Evolutionary conservation across 1,140 invertebrate species (phyloP).

Genomic region (Galleria mellonella): DNA sequence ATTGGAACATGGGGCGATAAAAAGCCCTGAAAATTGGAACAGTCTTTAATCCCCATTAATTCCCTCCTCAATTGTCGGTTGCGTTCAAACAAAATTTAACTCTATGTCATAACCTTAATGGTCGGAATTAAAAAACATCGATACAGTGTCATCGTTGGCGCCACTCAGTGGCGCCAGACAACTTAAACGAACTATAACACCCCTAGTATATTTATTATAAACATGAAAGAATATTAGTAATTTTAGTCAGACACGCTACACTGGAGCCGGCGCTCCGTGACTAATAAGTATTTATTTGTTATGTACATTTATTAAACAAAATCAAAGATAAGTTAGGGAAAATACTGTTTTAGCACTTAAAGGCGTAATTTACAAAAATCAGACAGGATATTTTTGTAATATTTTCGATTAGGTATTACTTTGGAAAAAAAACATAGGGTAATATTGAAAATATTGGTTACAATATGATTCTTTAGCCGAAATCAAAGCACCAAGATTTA

Average conservation of each 20-base stretch:
- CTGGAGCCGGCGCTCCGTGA: too few relatives aligned
- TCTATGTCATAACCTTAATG: slow-evolving; percentile 3
- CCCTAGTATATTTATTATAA: slow-evolving; percentile 20
- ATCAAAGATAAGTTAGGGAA: too few relatives aligned
- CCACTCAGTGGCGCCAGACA: slow-evolving; percentile 52
- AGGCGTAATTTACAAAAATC: too few relatives aligned
- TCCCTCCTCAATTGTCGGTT: background rate
- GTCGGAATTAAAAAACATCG: slow-evolving; percentile 9
- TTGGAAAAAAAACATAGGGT: too few relatives aligned
- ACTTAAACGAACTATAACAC: slow-evolving; percentile 29
- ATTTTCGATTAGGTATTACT: too few relatives aligned
- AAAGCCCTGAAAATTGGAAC: slow-evolving; percentile 13
- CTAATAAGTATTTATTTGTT: too few relatives aligned
- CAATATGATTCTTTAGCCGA: too few relatives aligned
- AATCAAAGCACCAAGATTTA: too few relatives aligned
- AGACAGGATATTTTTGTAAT: too few relatives aligned
- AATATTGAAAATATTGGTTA: too few relatives aligned
- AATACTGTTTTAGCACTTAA: too few relatives aligned
- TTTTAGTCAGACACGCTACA: slow-evolving; percentile 5
- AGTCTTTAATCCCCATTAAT: slow-evolving; percentile 6
- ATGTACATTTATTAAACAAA: too few relatives aligned
- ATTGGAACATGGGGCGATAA: slow-evolving; percentile 12
- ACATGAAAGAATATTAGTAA: slow-evolving; percentile 7
- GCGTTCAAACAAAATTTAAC: slow-evolving; percentile 7
- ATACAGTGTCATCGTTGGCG: slow-evolving; percentile 13